Evolutionary conservation across 2,113 vertebrate genomes (phyloP).

Genomic region (Chaetorhynchus papuensis): DNA sequence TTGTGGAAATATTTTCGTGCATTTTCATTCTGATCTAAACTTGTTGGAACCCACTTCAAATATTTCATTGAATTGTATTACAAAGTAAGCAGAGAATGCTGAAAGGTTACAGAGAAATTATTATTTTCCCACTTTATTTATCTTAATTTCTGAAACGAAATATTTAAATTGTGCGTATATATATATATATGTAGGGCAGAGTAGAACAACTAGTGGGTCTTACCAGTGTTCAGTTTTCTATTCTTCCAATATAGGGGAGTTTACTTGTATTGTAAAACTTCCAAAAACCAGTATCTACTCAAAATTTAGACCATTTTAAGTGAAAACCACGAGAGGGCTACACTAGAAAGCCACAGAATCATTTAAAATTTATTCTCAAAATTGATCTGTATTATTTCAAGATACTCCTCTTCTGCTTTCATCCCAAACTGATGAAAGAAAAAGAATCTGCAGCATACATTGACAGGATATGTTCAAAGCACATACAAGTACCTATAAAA

Average conservation of each 20-base stretch:
- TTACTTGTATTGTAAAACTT: not conserved
- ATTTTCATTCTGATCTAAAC: not conserved
- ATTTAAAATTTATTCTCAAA: not conserved
- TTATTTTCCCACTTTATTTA: not conserved
- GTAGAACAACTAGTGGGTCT: not conserved
- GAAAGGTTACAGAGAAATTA: not conserved
- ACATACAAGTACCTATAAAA: not conserved
- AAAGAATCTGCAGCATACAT: not conserved
- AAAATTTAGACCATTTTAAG: not conserved
- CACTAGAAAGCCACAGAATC: not conserved
- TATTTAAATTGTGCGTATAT: not conserved
- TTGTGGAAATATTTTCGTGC: not conserved
- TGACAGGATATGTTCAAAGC: not conserved
- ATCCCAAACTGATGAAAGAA: not conserved
- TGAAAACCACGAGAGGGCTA: not conserved
- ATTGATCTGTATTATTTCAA: not conserved
- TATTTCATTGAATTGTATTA: not conserved
- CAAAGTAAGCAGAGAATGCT: not conserved
- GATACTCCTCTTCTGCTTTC: not conserved
- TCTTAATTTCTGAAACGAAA: not conserved
- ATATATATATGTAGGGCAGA: not conserved
- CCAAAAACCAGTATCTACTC: not conserved
- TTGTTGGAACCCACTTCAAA: not conserved
- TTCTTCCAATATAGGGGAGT: not conserved
- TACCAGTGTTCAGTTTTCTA: not conserved